Conservation (phyloP, 2,888 invertebrate genomes). For the Lordiphosa fenestrarum region DNA sequence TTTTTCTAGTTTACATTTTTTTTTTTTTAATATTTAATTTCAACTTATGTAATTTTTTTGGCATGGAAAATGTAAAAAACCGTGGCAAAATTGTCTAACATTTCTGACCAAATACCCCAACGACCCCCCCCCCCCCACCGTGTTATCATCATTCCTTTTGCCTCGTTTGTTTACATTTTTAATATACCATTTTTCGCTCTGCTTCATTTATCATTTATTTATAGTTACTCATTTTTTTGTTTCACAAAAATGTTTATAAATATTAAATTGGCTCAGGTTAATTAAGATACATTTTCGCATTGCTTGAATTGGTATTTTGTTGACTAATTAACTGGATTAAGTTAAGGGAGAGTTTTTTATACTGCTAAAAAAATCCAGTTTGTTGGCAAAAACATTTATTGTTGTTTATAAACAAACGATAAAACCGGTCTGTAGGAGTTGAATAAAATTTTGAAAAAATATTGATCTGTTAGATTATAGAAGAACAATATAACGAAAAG, state of each 20-base stretch:
- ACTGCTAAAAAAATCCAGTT: no score
- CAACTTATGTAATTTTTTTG: conserved; percentile 47
- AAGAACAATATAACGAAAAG: no score
- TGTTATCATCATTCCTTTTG: conserved; percentile 4
- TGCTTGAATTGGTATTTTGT: no score
- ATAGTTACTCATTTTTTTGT: conserved; percentile 27
- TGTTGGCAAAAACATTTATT: no score
- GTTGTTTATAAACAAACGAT: no score
- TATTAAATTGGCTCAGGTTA: no score
- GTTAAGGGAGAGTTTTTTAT: no score
- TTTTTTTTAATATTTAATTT: conserved; percentile 20
- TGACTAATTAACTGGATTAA: no score
- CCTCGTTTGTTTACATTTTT: conserved; percentile 60
- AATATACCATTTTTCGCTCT: conserved; percentile 44
- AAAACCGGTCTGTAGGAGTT: no score
- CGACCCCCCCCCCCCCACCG: neutral
- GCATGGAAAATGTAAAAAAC: conserved; percentile 32
- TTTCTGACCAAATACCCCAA: conserved; percentile 22
- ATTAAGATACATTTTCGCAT: no score
- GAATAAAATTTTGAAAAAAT: no score
- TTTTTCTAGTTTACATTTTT: conserved; percentile 3
- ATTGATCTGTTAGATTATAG: no score
- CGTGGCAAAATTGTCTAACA: conserved; percentile 34
- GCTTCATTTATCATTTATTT: conserved; percentile 43
- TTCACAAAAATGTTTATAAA: conserved; percentile 5